These are phyloP conservation scores for Drosophila ustulata DNA, from an alignment of 2,888 invertebrate genomes.

Conservation along the genomic window DNA sequence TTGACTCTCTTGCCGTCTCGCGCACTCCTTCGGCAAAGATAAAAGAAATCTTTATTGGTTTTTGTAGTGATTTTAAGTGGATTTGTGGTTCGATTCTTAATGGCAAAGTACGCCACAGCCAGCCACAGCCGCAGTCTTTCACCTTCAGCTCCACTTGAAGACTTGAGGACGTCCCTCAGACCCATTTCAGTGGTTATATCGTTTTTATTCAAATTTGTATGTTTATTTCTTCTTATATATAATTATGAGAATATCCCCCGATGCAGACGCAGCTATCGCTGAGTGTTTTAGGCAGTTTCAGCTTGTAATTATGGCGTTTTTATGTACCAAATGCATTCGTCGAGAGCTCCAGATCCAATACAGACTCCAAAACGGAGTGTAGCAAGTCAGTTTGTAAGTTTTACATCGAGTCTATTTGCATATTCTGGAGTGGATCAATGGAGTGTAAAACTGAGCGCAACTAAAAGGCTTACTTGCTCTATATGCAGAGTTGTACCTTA, in stretches of 20 bases:
- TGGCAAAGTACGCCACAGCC: slow-evolving; percentile 78
- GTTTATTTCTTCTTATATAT: slow-evolving; percentile 76
- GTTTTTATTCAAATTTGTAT: slow-evolving; percentile 80
- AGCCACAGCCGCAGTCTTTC: slow-evolving; percentile 50
- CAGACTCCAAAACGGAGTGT: slow-evolving; percentile 13
- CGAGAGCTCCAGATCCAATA: background rate
- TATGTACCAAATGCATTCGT: slow-evolving; percentile 52
- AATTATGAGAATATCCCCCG: slow-evolving; percentile 73
- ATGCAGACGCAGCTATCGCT: slow-evolving; percentile 50
- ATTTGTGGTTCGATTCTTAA: slow-evolving; percentile 82
- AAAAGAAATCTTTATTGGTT: slow-evolving; percentile 79
- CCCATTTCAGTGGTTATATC: slow-evolving; percentile 66
- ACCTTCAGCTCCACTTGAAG: slow-evolving; percentile 41
- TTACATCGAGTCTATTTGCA: slow-evolving; percentile 34
- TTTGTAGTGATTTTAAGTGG: slow-evolving; percentile 82
- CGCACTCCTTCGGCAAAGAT: slow-evolving; percentile 69
- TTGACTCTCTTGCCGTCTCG: slow-evolving; percentile 36
- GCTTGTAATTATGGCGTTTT: slow-evolving; percentile 69
- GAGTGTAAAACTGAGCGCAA: slow-evolving; percentile 26
- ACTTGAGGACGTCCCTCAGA: slow-evolving; percentile 22
- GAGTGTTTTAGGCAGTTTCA: slow-evolving; percentile 71
- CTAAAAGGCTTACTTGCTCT: slow-evolving; percentile 2
- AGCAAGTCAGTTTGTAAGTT: slow-evolving; percentile 35
- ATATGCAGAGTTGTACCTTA: background rate
- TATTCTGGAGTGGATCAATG: slow-evolving; percentile 30